These are phyloP conservation scores for Tupaia tana DNA, from an alignment of 2,113 vertebrate genomes.

Conservation along the genomic window DNA sequence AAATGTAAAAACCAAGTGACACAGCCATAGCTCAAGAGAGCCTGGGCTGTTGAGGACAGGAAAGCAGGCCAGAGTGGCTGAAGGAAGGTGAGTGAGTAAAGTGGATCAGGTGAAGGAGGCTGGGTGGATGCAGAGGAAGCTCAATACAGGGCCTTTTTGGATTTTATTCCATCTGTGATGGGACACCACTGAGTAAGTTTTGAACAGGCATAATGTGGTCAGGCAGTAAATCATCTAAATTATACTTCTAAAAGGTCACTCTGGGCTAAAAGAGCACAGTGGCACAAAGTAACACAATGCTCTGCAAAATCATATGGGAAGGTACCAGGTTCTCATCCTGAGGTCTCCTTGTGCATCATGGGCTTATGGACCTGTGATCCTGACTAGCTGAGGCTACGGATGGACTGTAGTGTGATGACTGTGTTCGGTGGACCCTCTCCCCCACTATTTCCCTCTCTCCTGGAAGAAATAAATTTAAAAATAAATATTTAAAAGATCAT, in stretches of 20 bases:
- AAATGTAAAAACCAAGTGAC: not conserved
- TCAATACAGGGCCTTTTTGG: not conserved
- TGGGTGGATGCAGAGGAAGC: not conserved
- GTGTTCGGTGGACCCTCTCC: too few species aligned
- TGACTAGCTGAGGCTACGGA: too few species aligned
- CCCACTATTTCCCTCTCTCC: too few species aligned
- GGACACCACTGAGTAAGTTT: not conserved
- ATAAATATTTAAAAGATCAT: too few species aligned
- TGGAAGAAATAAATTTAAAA: too few species aligned
- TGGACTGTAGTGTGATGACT: too few species aligned
- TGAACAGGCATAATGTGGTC: not conserved
- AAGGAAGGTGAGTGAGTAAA: not conserved
- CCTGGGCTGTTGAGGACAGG: not conserved
- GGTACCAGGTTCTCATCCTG: too few species aligned
- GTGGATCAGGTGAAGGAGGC: not conserved
- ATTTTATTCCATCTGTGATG: not conserved
- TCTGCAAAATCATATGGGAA: too few species aligned
- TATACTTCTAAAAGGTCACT: not conserved
- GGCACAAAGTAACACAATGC: too few species aligned
- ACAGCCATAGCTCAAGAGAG: not conserved
- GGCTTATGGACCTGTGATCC: too few species aligned
- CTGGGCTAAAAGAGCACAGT: not conserved
- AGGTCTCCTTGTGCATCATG: too few species aligned
- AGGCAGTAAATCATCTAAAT: constrained; percentile 1
- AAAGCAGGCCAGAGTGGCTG: not conserved